These are phyloP conservation scores for Perodicticus potto DNA, from an alignment of 2,797 vertebrate genomes.

Conservation along the genomic window DNA sequence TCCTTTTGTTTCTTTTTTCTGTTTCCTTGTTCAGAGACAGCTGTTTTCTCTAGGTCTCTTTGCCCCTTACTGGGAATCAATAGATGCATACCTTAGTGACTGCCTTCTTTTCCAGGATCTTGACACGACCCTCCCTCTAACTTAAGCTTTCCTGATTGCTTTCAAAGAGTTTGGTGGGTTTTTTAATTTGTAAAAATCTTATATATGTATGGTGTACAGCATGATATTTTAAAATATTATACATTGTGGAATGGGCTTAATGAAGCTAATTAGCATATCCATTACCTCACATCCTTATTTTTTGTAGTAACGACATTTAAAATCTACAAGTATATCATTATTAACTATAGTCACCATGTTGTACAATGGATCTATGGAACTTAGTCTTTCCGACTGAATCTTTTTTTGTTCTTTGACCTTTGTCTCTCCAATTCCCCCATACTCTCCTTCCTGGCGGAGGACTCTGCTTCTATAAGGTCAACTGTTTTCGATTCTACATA, in stretches of 20 bases:
- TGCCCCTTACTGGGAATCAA: neutral
- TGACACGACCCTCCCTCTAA: accelerated
- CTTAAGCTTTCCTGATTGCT: neutral
- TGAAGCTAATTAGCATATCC: neutral
- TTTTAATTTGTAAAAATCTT: neutral
- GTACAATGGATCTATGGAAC: neutral
- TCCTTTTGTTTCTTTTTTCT: neutral
- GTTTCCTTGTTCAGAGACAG: neutral
- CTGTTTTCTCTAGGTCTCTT: neutral
- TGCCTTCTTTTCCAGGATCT: neutral
- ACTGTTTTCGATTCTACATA: neutral
- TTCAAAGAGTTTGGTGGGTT: neutral
- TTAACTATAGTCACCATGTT: neutral
- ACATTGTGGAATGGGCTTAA: neutral
- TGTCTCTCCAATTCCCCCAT: neutral
- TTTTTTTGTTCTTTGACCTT: neutral
- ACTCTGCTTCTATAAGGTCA: neutral
- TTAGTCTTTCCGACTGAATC: neutral
- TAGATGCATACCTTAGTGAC: neutral
- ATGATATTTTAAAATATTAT: neutral
- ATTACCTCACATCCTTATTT: neutral
- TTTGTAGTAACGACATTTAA: neutral
- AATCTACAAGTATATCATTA: neutral
- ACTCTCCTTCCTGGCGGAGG: neutral
- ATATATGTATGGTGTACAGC: neutral